Base-by-base conservation (phyloP, 2,888 invertebrate species). In the Phrixothrix hirtus region DNA sequence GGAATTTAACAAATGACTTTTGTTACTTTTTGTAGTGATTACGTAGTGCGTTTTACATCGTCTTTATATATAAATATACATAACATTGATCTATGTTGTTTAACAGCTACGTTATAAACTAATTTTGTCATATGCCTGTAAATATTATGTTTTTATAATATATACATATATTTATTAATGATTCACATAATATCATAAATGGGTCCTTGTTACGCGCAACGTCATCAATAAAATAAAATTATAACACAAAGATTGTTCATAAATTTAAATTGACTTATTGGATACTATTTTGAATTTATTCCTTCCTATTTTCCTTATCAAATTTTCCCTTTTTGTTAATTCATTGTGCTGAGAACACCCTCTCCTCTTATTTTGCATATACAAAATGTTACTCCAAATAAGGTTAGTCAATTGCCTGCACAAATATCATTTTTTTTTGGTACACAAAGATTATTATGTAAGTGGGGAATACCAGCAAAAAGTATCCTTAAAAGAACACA, bases 71-170 rank as follows among this genome's bases (percentile, higher is more conserved):
- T n/a, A n/a, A n/a, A n/a, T n/a, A n/a, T n/a, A n/a, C n/a, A n/a
- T n/a, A n/a, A n/a, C 50, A 55, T 44, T 55, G 44, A 45, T 55
- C 45, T 50, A 57, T 63, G 62, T 65, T 60, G 58, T 60, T 58
- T 61, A 55, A 50, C 49, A 54, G 54, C 54, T 54, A 45, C 58
- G 61, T 60, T 57, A 63, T 64, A 44, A 64, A 69, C 71, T 73
- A 74, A 73, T 71, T 66, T 71, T 69, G 70, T 63, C 66, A 69
- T 65, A 60, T 70, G 67, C 70, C 67, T 74, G 75, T 75, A 75
- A 64, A 75, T 75, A 75, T 74, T 74, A 72, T 73, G 74, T 74
- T 75, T 75, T 74, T 75, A 74, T 73, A 74, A 70, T 71, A 74
- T 71, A 71, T 66, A 70, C 69, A 69, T 52, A 56, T 75, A 75